Percentiles rank a stretch among this genome's conserved stretches.
phyloP scores from a whole-genome alignment of 2,797 vertebrate species.

The Poliocrania exsul region DNA sequence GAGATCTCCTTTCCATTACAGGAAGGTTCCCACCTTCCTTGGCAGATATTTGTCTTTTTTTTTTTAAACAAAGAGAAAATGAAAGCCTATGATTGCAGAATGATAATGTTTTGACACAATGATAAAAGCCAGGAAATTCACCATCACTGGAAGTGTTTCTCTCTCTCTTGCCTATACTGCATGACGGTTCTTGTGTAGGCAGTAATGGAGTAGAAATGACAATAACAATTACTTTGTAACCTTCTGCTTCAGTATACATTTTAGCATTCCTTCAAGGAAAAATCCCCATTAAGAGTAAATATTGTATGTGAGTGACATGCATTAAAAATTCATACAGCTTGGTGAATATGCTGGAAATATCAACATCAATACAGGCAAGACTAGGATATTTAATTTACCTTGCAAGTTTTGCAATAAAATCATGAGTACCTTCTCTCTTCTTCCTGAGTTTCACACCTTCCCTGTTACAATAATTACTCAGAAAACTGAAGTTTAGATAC shows the following conservation, averaged over 20 bases:
- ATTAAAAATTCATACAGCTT: background rate
- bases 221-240: background rate
- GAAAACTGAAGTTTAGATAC: background rate
- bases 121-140: background rate
- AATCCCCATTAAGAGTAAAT: background rate
- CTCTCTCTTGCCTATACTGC: background rate
- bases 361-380: background rate
- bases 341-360: background rate
- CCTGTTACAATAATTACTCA: background rate
- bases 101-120: slow-evolving; percentile 16
- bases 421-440: background rate
- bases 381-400: background rate
- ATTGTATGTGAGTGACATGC: background rate
- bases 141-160: background rate
- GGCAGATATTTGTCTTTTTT: no score
- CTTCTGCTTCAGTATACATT: background rate
- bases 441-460: background rate
- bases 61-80: background rate
- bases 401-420: background rate
- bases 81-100: slow-evolving; percentile 15
- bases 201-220: background rate
- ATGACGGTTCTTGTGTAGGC: slow-evolving; percentile 8
- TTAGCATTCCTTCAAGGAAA: background rate
- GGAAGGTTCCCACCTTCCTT: no score
- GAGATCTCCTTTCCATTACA: no score